Evolutionary conservation across 2,888 invertebrate species (phyloP), one percentile per base, ranked within the genome.

Genomic region (Apamea crenata): DNA sequence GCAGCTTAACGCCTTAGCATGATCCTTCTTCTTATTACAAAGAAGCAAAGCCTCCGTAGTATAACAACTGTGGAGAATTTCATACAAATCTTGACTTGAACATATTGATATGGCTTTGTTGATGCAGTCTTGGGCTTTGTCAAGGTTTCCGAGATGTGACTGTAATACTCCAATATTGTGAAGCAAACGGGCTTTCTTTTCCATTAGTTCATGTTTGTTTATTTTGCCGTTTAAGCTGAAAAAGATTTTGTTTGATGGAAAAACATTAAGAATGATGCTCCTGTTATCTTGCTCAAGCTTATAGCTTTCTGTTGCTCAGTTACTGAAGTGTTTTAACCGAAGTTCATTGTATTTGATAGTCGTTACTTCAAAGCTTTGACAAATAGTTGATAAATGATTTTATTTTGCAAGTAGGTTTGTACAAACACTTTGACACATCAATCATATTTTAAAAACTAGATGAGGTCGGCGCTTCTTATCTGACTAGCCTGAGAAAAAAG

Each of bases 161-260:
- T 98, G 97, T 0, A 99, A 98, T 1, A 99, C 97, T 0, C 99
- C 99, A 69, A 99, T 97, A 94, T 99, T 99, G 0, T 99, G 97
- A 69, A 98, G 97, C 4, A 99, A 95, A 18, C 99, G 97, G 1
- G 98, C 98, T 91, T 98, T 97, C 99, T 99, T 99, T 91, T 98
- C 98, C 95, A 98, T 98, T 75, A 98, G 96, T 91, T 99, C 99
- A 80, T 97, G 95, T 91, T 98, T 97, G 59, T 97, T 97, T 77
- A 98, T 97, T 89, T 97, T 97, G 53, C 97, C 97, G 84, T 97
- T 97, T 81, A 98, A 94, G 82, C 97, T 97, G 91, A 21, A 84
- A 96, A 63, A 74, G n/a, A 16, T 47, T 47, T 47, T 14, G 5
- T 47, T 4, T n/a, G 47, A 16, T 47, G 47, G 40, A 7, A 40